phyloP scores from a whole-genome alignment of 2,797 vertebrate species.

The Coilia nasus region DNA sequence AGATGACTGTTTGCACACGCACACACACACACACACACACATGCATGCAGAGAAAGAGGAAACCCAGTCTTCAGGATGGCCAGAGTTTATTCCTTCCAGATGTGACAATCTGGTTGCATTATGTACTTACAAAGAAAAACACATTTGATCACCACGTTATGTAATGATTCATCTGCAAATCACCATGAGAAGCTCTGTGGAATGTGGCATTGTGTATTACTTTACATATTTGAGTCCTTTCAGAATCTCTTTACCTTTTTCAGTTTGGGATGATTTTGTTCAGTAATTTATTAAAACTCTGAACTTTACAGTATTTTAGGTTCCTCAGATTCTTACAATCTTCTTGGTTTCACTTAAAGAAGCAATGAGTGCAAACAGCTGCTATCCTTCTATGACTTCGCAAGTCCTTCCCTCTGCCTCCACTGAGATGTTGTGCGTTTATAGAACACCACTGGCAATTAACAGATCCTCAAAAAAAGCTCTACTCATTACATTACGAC shows the following conservation, averaged over 20 bases:
- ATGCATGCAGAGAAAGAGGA: not conserved
- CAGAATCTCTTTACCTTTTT: not conserved
- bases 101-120: slow-evolving; percentile 21
- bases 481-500: no score
- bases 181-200: not conserved
- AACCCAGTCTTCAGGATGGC: slow-evolving; percentile 17
- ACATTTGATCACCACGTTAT: slow-evolving; percentile 13
- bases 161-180: not conserved
- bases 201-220: not conserved
- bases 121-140: slow-evolving; percentile 8
- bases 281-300: not conserved
- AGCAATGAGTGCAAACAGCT: not conserved
- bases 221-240: not conserved
- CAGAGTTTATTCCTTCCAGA: slow-evolving; percentile 5
- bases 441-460: not conserved
- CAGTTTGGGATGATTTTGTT: not conserved
- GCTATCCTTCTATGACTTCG: not conserved
- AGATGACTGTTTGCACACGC: not conserved
- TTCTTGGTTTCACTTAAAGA: not conserved
- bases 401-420: not conserved
- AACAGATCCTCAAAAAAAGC: not conserved
- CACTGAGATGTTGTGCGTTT: not conserved
- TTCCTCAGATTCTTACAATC: no score
- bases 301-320: not conserved
- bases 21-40: not conserved